Evolutionary conservation across 2,888 invertebrate genomes (phyloP).

Genomic region (Tetragonula carbonaria): DNA sequence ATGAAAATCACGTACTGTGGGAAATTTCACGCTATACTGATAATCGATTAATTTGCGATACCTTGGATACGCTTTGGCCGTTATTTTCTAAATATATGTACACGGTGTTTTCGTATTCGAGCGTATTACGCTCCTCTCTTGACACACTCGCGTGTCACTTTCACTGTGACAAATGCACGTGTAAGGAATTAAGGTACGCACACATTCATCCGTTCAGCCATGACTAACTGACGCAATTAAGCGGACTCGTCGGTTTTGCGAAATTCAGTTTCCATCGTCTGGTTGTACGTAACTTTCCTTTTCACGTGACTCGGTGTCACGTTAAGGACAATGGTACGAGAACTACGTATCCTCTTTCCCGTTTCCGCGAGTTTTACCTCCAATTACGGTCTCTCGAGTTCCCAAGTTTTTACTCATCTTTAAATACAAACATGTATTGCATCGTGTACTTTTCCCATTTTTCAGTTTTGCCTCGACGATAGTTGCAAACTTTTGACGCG

Average conservation of each 20-base stretch:
- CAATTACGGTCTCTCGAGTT: neutral
- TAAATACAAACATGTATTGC: neutral
- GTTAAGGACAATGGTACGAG: neutral
- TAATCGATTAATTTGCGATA: constrained; percentile 64
- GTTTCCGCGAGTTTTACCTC: neutral
- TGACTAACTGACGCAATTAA: constrained; percentile 61
- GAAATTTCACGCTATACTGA: constrained; percentile 57
- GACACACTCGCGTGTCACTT: constrained; percentile 1
- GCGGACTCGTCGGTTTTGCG: constrained; percentile 53
- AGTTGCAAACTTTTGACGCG: constrained; percentile 10
- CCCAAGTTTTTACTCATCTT: neutral
- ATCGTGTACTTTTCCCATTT: neutral
- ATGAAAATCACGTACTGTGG: constrained; percentile 60
- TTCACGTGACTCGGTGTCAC: constrained; percentile 8
- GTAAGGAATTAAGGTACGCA: constrained; percentile 37
- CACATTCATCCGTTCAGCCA: constrained; percentile 47
- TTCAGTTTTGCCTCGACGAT: neutral
- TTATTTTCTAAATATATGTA: constrained; percentile 60
- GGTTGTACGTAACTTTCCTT: constrained; percentile 42
- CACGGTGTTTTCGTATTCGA: neutral
- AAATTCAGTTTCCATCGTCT: constrained; percentile 48
- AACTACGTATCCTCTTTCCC: neutral
- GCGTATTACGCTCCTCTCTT: neutral
- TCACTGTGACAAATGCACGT: constrained; percentile 24
- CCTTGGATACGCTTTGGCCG: constrained; percentile 39